Conservation (phyloP, 2,797 vertebrate species). For the Alfaro cultratus region DNA sequence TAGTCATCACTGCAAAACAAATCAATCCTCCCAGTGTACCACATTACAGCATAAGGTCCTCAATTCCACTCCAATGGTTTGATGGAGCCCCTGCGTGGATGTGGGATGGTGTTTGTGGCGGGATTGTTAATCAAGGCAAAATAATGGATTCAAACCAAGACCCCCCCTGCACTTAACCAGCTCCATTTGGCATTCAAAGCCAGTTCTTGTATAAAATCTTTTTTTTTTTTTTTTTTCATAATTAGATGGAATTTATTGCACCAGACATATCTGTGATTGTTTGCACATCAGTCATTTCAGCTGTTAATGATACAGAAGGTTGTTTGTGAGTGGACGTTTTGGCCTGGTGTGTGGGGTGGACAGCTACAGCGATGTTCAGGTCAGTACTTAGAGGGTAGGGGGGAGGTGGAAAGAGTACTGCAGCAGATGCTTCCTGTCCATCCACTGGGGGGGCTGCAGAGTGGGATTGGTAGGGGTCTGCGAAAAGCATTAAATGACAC, state of each 20-base stretch:
- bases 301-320: conserved; percentile 34
- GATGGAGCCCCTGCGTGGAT: conserved; percentile 53
- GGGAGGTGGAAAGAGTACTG: conserved; percentile 23
- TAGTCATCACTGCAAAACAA: conserved; percentile 55
- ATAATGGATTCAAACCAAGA: conserved; percentile 67
- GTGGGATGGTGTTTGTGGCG: conserved; percentile 39
- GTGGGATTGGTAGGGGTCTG: neutral
- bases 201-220: neutral
- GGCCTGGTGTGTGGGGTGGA: conserved; percentile 2
- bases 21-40: conserved; percentile 64
- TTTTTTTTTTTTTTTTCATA: conserved; percentile 15
- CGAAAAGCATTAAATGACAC: conserved; percentile 51
- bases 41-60: conserved; percentile 42
- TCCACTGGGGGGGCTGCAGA: neutral
- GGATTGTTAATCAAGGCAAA: conserved; percentile 62
- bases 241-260: conserved; percentile 27
- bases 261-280: conserved; percentile 23
- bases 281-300: conserved; percentile 50
- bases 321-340: conserved; percentile 39
- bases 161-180: conserved; percentile 36
- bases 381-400: conserved; percentile 20
- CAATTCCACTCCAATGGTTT: conserved; percentile 60
- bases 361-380: neutral
- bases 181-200: conserved; percentile 40
- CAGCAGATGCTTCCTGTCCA: conserved; percentile 69